Evolutionary conservation across 2,797 vertebrate species (phyloP).

Genomic region (Thunnus albacares): DNA sequence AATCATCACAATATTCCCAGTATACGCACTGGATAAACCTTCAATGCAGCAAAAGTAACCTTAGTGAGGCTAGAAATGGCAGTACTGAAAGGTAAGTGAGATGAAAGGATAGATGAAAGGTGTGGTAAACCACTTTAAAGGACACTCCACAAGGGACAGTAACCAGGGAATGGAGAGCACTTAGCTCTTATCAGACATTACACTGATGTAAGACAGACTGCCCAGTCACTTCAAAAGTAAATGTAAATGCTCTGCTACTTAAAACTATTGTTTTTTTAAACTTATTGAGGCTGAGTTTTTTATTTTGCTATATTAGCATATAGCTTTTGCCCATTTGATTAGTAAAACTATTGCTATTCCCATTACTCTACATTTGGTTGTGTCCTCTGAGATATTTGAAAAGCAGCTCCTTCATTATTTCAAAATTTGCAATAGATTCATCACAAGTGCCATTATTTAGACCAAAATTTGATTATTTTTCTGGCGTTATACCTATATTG

Average conservation of each 20-base stretch:
- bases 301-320: background rate
- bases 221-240: conserved; percentile 44
- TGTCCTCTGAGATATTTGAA: background rate
- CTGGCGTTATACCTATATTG: background rate
- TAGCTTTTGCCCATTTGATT: background rate
- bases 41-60: conserved; percentile 39
- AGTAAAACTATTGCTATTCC: background rate
- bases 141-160: conserved; percentile 63
- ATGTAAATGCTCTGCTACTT: conserved; percentile 45
- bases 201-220: conserved; percentile 53
- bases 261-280: conserved; percentile 43
- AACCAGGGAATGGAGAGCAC: conserved; percentile 65
- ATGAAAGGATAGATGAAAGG: conserved; percentile 75
- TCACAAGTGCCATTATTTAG: background rate
- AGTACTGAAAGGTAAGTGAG: conserved; percentile 54
- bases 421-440: background rate
- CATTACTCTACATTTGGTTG: background rate
- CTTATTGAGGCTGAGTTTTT: background rate
- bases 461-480: background rate
- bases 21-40: conserved; percentile 3
- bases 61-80: conserved; percentile 27
- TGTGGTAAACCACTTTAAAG: conserved; percentile 72
- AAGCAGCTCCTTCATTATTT: background rate
- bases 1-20: background rate
- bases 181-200: conserved; percentile 64